Evolutionary conservation across 2,888 invertebrate genomes (phyloP), one percentile per base, ranked within the genome.

Genomic region (Cephus pulcher): DNA sequence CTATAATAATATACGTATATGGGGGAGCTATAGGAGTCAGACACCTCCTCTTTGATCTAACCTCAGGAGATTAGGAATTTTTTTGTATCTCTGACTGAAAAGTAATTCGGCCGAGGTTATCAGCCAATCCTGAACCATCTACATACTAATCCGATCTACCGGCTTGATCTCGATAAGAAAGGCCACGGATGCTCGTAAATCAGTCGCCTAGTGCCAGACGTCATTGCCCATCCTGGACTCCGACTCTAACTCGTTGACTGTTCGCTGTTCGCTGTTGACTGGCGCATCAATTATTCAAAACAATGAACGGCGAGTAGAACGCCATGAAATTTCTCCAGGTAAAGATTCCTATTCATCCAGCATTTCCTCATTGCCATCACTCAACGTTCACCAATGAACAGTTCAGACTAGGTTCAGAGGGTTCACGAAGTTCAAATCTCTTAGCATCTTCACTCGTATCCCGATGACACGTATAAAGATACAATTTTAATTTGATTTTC

Each of bases 251-350:
- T 56, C 56, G 56, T 56, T 71, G 71, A 34, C 71, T 71, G 33
- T 71, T 71, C 32, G 12, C 71, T 34, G 71, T 71, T 32, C 32
- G 30, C 71, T 33, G 71, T 32, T 71, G 71, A 83, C 74, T 80
- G 80, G 77, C 74, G 77, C 78, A 84, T 85, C 84, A 82, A 85
- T 85, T 85, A 85, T 86, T 82, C 82, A 82, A 82, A 85, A 86
- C 85, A 85, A 86, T 85, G 78, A 83, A 37, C 76, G 76, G 33
- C 71, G 32, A 71, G 32, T 23, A 15, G 71, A 15, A 70, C 70
- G 71, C 32, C 56, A 34, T 34, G 71, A 34, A 71, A 34, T 12
- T 34, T 32, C 71, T 23, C 71, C 32, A 32, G 32, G 71, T 34
- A 33, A 37, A 32, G 32, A 71, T 23, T 71, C 33, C 32, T 71